A percentile compares a stretch with the other conserved stretches of the same genome.
Evolutionary conservation across 2,113 vertebrate genomes (phyloP).

Genomic region (Tragelaphus buxtoni): DNA sequence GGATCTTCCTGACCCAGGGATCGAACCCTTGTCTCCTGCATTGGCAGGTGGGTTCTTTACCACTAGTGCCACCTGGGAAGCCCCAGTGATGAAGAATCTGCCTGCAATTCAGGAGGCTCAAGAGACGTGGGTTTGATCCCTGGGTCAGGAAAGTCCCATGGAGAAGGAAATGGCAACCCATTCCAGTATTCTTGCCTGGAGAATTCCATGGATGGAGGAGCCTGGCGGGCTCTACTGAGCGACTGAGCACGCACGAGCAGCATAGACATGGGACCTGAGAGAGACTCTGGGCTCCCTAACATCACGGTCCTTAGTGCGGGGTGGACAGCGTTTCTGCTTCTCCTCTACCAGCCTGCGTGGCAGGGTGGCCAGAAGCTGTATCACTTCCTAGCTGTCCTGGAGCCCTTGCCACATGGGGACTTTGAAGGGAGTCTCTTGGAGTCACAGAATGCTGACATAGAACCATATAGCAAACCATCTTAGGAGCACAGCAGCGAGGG

Average conservation of each 20-base stretch:
- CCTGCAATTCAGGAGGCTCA: not conserved
- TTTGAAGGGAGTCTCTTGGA: not conserved
- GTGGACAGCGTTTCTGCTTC: fast-evolving
- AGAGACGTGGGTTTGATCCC: not conserved
- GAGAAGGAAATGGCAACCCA: not conserved
- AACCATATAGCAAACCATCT: not conserved
- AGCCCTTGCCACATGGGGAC: not conserved
- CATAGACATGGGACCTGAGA: fast-evolving
- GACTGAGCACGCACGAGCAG: not conserved
- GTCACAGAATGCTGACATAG: not conserved
- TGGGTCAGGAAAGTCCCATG: not conserved
- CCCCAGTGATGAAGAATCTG: not conserved
- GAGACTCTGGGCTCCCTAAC: not conserved
- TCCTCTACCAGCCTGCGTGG: fast-evolving
- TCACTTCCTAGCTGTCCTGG: not conserved
- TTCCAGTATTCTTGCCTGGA: not conserved
- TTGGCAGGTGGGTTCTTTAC: not conserved
- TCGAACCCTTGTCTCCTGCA: not conserved
- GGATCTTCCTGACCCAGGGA: not conserved
- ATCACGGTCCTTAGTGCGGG: fast-evolving
- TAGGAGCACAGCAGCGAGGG: not conserved
- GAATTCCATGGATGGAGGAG: not conserved
- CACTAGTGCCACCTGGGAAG: not conserved
- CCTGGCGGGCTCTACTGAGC: not conserved
- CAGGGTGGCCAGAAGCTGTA: not conserved